Conservation (phyloP, 2,113 vertebrate genomes). For the Noturus placidus region DNA sequence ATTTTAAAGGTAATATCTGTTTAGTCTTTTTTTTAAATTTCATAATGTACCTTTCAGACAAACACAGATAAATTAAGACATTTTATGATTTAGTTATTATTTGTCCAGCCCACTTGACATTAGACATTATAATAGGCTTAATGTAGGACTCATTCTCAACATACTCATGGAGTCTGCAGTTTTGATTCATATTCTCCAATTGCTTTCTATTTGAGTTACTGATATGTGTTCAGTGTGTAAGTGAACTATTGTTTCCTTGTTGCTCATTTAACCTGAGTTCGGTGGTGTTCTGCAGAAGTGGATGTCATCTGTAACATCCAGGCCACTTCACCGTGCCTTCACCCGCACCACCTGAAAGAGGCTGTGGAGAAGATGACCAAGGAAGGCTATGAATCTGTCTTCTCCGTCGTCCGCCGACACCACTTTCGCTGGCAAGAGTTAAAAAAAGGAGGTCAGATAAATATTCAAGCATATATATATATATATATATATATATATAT, state of each 20-base stretch:
- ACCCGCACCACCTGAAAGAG: constrained; percentile 82
- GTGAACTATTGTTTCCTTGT: background rate
- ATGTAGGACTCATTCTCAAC: background rate
- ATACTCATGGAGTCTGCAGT: background rate
- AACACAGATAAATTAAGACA: background rate
- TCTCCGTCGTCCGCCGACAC: constrained; percentile 88
- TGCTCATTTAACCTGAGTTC: constrained; percentile 12
- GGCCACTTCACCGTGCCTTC: constrained; percentile 93
- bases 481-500: too few relatives aligned
- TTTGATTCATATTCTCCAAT: background rate
- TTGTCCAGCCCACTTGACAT: background rate
- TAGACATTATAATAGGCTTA: background rate
- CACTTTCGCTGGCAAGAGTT: constrained; percentile 93
- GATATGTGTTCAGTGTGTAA: background rate
- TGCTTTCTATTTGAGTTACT: background rate
- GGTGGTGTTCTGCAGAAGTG: constrained; percentile 74
- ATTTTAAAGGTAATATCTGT: background rate
- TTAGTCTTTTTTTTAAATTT: background rate
- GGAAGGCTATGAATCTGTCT: constrained; percentile 83
- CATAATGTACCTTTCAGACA: background rate
- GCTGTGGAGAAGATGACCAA: constrained; percentile 77
- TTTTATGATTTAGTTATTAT: background rate
- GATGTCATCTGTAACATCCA: constrained; percentile 90
- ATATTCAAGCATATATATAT: background rate
- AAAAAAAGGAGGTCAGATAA: constrained; percentile 75